Evolutionary conservation across 2,888 invertebrate species (phyloP).

Genomic region (Temnothorax ravouxi): DNA sequence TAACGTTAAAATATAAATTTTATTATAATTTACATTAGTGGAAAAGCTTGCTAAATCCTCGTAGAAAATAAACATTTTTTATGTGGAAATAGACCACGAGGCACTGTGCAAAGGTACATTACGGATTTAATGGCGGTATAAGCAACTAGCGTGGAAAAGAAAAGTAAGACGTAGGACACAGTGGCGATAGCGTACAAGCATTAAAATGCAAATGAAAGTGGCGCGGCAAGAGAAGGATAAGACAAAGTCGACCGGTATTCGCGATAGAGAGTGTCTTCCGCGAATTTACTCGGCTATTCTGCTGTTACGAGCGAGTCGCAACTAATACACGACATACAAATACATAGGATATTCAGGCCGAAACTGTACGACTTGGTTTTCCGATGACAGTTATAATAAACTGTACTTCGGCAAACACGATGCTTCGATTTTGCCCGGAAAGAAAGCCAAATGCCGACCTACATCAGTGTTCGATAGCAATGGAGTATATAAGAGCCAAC

Average conservation of each 20-base stretch:
- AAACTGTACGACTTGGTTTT: not conserved
- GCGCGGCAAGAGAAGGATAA: not conserved
- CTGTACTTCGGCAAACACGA: not conserved
- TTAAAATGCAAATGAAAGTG: slow-evolving; percentile 66
- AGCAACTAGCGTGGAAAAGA: slow-evolving; percentile 44
- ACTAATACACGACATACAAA: slow-evolving; percentile 63
- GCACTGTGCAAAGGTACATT: not conserved
- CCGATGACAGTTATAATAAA: not conserved
- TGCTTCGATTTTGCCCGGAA: not conserved
- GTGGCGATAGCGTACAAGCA: slow-evolving; percentile 50
- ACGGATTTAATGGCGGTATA: slow-evolving; percentile 26
- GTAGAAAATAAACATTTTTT: not conserved
- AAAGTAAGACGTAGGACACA: slow-evolving; percentile 43
- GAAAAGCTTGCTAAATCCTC: not conserved
- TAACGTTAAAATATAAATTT: not conserved
- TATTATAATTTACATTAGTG: not conserved
- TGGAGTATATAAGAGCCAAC: not conserved
- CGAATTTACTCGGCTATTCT: slow-evolving; percentile 41
- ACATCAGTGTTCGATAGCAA: not conserved
- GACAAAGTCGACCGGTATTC: slow-evolving; percentile 11
- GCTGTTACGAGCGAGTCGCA: slow-evolving; percentile 39
- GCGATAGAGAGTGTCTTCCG: slow-evolving; percentile 31
- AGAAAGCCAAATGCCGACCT: slow-evolving; percentile 4
- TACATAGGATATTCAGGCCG: slow-evolving; percentile 23
- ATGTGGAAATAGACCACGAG: not conserved